These are phyloP conservation scores for Spizella passerina DNA, from an alignment of 2,797 vertebrate species.

Conservation along the genomic window DNA sequence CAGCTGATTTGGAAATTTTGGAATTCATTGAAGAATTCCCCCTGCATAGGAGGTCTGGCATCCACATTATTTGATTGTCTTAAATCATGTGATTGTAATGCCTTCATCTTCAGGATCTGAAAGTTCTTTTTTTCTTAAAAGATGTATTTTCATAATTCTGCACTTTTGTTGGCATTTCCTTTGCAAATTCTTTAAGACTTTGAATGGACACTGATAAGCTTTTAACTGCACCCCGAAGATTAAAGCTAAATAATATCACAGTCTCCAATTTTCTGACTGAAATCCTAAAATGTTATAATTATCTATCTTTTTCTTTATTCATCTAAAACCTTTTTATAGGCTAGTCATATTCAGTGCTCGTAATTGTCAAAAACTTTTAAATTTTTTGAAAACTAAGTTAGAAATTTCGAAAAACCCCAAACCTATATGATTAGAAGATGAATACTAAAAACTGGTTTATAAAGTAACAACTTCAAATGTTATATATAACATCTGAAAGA, in stretches of 20 bases:
- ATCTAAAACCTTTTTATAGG: neutral
- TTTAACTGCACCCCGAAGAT: neutral
- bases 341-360: neutral
- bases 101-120: neutral
- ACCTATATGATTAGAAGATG: neutral
- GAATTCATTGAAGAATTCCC: neutral
- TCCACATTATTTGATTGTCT: neutral
- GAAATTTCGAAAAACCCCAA: fast-evolving
- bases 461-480: neutral
- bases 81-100: neutral
- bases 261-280: neutral
- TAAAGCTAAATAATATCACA: neutral
- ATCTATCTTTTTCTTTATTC: neutral
- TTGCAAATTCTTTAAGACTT: neutral
- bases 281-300: neutral
- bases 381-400: neutral
- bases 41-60: neutral
- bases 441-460: neutral
- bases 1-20: neutral
- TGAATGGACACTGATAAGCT: neutral
- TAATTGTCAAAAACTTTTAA: neutral
- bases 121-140: neutral
- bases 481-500: neutral
- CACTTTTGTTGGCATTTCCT: neutral
- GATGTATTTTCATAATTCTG: neutral